phyloP scores from a whole-genome alignment of 2,113 vertebrate species.

The Malaclemys terrapin region DNA sequence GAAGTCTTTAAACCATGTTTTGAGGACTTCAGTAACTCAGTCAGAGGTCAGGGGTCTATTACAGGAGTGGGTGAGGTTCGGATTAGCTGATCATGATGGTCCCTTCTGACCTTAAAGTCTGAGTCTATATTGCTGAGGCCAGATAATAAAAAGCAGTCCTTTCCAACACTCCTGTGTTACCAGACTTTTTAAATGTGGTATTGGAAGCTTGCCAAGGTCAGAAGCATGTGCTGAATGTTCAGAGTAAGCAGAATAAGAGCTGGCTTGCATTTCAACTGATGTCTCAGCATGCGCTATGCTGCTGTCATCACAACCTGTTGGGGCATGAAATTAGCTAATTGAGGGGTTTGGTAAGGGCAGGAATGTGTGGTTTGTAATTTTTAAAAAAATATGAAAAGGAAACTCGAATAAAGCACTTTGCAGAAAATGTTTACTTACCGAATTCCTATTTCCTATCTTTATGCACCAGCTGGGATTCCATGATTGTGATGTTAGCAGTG shows the following conservation, averaged over 20 bases:
- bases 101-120: too few relatives aligned
- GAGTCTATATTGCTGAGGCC: neutral
- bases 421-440: neutral
- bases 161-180: neutral
- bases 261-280: neutral
- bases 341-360: neutral
- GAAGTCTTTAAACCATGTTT: too few relatives aligned
- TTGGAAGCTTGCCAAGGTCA: neutral
- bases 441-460: neutral
- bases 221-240: neutral
- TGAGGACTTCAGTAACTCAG: too few relatives aligned
- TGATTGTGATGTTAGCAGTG: accelerated
- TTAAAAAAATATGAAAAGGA: neutral
- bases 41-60: too few relatives aligned
- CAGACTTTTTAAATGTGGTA: neutral
- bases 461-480: neutral
- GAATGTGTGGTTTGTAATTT: neutral
- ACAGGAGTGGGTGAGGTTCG: too few relatives aligned
- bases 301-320: neutral
- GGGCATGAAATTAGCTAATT: neutral
- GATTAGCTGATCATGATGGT: too few relatives aligned
- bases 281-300: neutral
- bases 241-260: neutral
- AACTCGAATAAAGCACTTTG: neutral
- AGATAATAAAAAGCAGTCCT: neutral